These are phyloP conservation scores for Trachelus iudaicus DNA, from an alignment of 2,888 invertebrate species.

Conservation along the genomic window DNA sequence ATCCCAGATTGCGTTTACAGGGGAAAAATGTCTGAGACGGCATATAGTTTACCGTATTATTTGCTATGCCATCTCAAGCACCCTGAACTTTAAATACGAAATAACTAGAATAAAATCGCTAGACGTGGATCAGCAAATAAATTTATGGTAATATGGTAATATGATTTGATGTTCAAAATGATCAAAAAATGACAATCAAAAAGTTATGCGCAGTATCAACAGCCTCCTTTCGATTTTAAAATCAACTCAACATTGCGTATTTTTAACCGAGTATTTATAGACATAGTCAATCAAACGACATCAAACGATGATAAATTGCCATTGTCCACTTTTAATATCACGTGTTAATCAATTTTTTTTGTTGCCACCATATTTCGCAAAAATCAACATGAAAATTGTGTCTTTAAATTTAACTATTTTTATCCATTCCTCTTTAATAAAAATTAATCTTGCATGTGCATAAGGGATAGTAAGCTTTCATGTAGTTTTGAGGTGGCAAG, in stretches of 20 bases:
- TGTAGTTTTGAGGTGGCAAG: background rate
- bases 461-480: background rate
- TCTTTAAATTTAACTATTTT: background rate
- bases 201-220: background rate
- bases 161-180: no score
- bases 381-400: background rate
- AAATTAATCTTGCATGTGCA: background rate
- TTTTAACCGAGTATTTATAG: no score
- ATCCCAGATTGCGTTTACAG: no score
- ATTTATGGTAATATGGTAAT: no score
- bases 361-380: background rate
- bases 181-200: background rate
- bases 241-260: background rate
- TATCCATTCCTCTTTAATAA: background rate
- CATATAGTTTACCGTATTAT: no score
- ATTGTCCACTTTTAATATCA: background rate
- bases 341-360: background rate
- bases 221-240: background rate
- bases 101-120: no score
- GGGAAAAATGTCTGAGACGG: no score
- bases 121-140: no score
- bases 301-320: background rate
- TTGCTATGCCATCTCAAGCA: no score
- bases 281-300: no score
- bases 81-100: no score